Percentiles rank a stretch among this genome's conserved stretches.
These are phyloP conservation scores for Tenualosa thibaudeaui DNA, from an alignment of 2,797 vertebrate genomes.

Conservation along the genomic window DNA sequence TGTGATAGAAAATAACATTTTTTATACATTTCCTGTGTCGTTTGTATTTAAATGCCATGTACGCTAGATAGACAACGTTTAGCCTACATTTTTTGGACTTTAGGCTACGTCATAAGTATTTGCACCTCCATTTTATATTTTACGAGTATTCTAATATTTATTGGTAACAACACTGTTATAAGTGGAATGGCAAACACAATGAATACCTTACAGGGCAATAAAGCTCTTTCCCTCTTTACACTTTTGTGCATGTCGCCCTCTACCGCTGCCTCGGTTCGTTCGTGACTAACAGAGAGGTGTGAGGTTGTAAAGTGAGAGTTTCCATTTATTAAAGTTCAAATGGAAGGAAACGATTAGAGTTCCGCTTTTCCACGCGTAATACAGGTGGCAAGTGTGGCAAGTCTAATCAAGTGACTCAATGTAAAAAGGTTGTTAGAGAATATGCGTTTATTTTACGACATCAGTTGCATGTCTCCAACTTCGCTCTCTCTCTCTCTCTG, in stretches of 20 bases:
- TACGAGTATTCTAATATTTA: neutral
- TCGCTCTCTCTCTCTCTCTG: neutral
- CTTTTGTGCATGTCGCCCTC: constrained; percentile 19
- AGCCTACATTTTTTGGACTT: neutral
- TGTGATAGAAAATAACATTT: neutral
- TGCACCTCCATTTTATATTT: neutral
- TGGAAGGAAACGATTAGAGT: neutral
- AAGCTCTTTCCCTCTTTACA: neutral
- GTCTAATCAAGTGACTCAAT: neutral
- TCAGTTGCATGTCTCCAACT: neutral
- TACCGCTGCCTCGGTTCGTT: neutral
- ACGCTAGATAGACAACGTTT: neutral
- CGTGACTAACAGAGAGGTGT: neutral
- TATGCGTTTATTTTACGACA: neutral
- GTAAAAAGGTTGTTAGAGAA: neutral
- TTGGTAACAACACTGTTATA: neutral
- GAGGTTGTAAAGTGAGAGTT: neutral
- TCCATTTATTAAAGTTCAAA: neutral
- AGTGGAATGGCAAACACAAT: neutral
- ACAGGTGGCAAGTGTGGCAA: neutral
- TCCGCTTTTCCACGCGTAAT: neutral
- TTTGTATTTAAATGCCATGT: neutral
- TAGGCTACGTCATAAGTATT: neutral
- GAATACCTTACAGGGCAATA: neutral
- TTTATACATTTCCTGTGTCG: neutral